These are phyloP conservation scores for Epinotia brunnichana DNA, from an alignment of 2,888 invertebrate genomes.

Conservation along the genomic window DNA sequence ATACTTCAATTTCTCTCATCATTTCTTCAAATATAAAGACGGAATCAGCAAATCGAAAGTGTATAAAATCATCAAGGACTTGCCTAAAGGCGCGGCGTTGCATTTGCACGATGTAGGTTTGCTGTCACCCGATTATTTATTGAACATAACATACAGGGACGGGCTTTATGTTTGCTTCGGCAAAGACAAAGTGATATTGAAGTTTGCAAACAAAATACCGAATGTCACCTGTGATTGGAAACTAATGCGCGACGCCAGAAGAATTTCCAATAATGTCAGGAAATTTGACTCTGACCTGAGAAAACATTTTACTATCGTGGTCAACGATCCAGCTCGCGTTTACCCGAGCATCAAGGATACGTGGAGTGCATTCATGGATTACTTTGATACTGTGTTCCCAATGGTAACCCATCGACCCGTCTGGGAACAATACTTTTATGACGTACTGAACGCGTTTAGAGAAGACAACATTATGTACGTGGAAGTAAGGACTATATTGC, in stretches of 20 bases:
- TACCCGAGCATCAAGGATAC: constrained; percentile 82
- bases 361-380: constrained; percentile 84
- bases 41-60: constrained; percentile 85
- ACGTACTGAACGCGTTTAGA: constrained; percentile 84
- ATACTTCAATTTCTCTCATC: constrained; percentile 85
- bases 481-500: constrained; percentile 87
- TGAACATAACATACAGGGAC: constrained; percentile 85
- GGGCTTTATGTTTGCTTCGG: constrained; percentile 83
- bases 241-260: constrained; percentile 73
- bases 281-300: constrained; percentile 81
- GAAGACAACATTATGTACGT: constrained; percentile 88
- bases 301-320: constrained; percentile 82
- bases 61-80: constrained; percentile 85
- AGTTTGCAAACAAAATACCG: constrained; percentile 63
- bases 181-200: constrained; percentile 51
- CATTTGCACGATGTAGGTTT: constrained; percentile 88
- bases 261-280: constrained; percentile 63
- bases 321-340: constrained; percentile 69
- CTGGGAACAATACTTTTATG: constrained; percentile 87
- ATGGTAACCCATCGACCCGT: constrained; percentile 85
- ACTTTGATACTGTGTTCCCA: constrained; percentile 81
- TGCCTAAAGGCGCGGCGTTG: constrained; percentile 90
- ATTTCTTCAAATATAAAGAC: constrained; percentile 85
- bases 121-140: constrained; percentile 84
- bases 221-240: constrained; percentile 72